Evolutionary conservation across 2,113 vertebrate genomes (phyloP).

Genomic region (Nettapus auritus): DNA sequence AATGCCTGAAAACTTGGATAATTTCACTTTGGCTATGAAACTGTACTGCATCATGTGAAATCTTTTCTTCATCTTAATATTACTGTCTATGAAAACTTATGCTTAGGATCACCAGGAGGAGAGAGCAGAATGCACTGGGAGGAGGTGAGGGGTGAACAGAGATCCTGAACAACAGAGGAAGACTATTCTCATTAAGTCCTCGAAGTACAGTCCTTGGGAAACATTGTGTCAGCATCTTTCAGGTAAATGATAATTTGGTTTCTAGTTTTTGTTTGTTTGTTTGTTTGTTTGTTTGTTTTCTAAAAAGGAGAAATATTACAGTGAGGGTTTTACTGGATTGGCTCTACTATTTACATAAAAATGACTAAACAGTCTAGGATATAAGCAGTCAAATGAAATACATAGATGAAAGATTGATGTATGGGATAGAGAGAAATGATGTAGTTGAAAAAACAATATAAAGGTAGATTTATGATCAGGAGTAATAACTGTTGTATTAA

Average conservation of each 20-base stretch:
- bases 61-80: background rate
- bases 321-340: background rate
- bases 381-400: background rate
- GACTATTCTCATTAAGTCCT: background rate
- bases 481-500: background rate
- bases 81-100: background rate
- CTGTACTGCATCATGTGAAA: background rate
- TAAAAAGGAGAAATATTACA: background rate
- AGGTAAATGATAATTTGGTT: background rate
- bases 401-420: background rate
- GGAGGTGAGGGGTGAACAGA: background rate
- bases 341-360: background rate
- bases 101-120: background rate
- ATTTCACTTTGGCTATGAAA: background rate
- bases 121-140: background rate
- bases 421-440: background rate
- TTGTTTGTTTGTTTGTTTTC: too few species aligned
- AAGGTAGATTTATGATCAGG: background rate
- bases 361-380: background rate
- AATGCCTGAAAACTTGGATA: background rate
- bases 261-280: too few species aligned
- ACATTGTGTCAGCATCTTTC: background rate
- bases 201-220: background rate
- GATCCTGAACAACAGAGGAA: background rate
- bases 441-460: background rate